These are phyloP conservation scores for Hydropsyche betteni DNA, from an alignment of 2,888 invertebrate species.

Conservation along the genomic window DNA sequence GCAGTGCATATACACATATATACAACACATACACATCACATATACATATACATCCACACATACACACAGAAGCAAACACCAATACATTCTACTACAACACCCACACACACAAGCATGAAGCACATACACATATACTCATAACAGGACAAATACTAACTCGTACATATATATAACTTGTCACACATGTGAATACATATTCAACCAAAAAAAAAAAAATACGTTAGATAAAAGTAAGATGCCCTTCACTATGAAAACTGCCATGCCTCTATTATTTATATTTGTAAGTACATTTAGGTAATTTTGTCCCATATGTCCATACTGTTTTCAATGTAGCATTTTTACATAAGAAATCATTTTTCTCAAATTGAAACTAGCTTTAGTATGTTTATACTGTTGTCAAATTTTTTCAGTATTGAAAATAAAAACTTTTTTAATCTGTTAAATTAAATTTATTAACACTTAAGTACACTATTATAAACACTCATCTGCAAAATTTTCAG, in stretches of 20 bases:
- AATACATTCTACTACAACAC: not conserved
- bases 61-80: not conserved
- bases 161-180: too few species aligned
- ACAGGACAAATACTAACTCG: slow-evolving; percentile 5
- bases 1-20: not conserved
- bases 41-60: slow-evolving; percentile 29
- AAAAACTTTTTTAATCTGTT: slow-evolving; percentile 22
- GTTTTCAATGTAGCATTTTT: slow-evolving; percentile 47
- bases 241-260: slow-evolving; percentile 48
- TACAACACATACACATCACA: slow-evolving; percentile 4
- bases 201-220: not conserved
- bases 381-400: slow-evolving; percentile 29
- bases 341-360: slow-evolving; percentile 40
- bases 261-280: slow-evolving; percentile 47
- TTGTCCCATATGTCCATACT: slow-evolving; percentile 48
- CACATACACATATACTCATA: slow-evolving; percentile 24
- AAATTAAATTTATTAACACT: slow-evolving; percentile 25
- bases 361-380: slow-evolving; percentile 43
- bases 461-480: slow-evolving; percentile 1
- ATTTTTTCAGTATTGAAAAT: slow-evolving; percentile 23
- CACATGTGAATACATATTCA: too few species aligned
- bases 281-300: slow-evolving; percentile 43
- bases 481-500: not conserved
- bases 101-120: too few species aligned
- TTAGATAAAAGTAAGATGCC: slow-evolving; percentile 33